phyloP scores from a whole-genome alignment of 2,888 invertebrate species.

The Eilema depressum region DNA sequence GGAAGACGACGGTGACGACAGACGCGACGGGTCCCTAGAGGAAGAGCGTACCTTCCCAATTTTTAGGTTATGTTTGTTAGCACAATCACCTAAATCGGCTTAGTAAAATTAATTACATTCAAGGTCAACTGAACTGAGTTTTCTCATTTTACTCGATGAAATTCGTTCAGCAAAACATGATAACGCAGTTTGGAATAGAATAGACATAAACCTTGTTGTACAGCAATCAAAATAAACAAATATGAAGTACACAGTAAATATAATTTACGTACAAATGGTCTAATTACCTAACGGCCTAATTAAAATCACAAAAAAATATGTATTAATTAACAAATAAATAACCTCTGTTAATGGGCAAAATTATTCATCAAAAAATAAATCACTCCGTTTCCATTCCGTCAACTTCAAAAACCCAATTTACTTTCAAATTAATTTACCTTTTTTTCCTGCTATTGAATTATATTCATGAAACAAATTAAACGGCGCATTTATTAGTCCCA shows the following conservation, averaged over 20 bases:
- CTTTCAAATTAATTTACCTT: constrained; percentile 9
- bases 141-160: no score
- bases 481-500: constrained; percentile 26
- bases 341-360: background rate
- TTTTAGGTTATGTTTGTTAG: background rate
- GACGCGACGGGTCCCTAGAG: no score
- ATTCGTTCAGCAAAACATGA: no score
- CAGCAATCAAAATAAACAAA: no score
- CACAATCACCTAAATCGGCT: background rate
- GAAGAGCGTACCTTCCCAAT: no score
- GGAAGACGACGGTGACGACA: no score
- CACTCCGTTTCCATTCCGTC: background rate
- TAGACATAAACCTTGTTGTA: no score
- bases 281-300: background rate
- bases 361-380: constrained; percentile 18
- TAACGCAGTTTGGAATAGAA: no score
- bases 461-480: constrained; percentile 18
- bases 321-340: constrained; percentile 2
- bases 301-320: background rate
- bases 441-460: constrained; percentile 7
- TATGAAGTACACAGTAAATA: background rate
- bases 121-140: background rate
- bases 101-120: background rate
- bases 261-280: background rate
- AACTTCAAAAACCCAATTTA: background rate